Conservation (phyloP, 2,113 vertebrate genomes). For the Turnix velox region DNA sequence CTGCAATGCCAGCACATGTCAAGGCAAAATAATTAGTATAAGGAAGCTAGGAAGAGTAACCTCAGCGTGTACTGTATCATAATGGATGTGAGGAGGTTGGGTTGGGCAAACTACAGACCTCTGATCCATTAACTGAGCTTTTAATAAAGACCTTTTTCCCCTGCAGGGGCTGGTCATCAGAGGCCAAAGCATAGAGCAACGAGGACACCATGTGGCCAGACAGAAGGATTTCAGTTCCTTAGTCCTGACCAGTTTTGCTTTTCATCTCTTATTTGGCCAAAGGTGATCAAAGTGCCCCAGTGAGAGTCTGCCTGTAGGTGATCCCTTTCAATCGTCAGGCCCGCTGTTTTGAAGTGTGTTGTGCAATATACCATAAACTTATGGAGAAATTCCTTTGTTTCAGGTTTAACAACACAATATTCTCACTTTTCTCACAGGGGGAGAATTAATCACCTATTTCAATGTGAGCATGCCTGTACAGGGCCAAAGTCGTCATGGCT, state of each 20-base stretch:
- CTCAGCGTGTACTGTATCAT: neutral
- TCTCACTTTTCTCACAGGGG: neutral
- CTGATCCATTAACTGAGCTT: neutral
- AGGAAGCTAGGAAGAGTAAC: neutral
- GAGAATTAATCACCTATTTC: neutral
- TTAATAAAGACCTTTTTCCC: neutral
- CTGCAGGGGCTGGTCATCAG: neutral
- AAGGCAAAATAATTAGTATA: slow-evolving; percentile 9
- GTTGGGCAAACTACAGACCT: neutral
- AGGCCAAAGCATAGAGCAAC: slow-evolving; percentile 3
- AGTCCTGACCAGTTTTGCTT: neutral
- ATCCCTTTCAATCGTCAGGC: neutral
- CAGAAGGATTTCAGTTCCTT: neutral
- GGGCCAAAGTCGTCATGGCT: neutral
- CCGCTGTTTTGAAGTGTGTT: rapidly evolving
- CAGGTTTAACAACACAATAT: neutral
- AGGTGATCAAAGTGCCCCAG: neutral
- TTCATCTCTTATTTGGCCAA: neutral
- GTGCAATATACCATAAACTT: neutral
- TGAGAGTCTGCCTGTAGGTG: neutral
- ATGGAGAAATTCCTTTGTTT: neutral
- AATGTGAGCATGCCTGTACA: neutral
- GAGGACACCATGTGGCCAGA: slow-evolving; percentile 61
- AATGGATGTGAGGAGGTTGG: neutral
- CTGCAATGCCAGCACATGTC: neutral